A percentile compares a stretch with the other conserved stretches of the same genome.
Evolutionary conservation across 2,888 invertebrate genomes (phyloP).

Genomic region (Agriotes lineatus): DNA sequence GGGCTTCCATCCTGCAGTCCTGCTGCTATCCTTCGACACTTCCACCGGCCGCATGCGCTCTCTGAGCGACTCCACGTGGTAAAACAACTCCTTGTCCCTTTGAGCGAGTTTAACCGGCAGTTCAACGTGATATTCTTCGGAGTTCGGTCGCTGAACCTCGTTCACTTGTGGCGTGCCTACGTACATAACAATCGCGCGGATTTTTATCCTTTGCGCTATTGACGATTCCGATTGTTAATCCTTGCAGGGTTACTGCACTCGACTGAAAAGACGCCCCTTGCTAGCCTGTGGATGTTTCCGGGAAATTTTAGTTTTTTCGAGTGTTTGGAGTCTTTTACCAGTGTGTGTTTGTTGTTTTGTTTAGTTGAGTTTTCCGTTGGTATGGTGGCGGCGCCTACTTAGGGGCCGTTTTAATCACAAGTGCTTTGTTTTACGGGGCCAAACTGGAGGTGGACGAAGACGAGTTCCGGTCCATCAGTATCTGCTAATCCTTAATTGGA

Average conservation of each 20-base stretch:
- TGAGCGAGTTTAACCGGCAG: slow-evolving; percentile 42
- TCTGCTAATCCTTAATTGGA: slow-evolving; percentile 24
- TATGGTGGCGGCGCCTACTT: background rate
- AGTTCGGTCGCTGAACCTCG: slow-evolving; percentile 42
- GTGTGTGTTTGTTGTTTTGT: background rate
- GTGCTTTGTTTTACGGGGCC: slow-evolving; percentile 8
- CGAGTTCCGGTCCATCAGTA: slow-evolving; percentile 7
- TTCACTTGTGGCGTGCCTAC: slow-evolving; percentile 32
- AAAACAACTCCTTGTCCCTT: slow-evolving; percentile 41
- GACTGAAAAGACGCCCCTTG: background rate
- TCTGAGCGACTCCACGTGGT: slow-evolving; percentile 42
- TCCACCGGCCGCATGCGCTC: slow-evolving; percentile 35
- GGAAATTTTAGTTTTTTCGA: too few species aligned
- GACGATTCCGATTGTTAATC: slow-evolving; percentile 29
- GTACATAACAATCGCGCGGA: slow-evolving; percentile 22
- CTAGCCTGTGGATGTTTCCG: too few species aligned
- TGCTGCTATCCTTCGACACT: slow-evolving; percentile 35
- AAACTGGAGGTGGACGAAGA: slow-evolving; percentile 22
- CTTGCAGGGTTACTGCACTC: slow-evolving; percentile 13
- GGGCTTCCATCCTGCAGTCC: slow-evolving; percentile 27
- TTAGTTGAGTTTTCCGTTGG: background rate
- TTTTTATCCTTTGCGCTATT: slow-evolving; percentile 30
- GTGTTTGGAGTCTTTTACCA: too few species aligned
- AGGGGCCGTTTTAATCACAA: background rate
- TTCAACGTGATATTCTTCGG: slow-evolving; percentile 40